phyloP scores from a whole-genome alignment of 1,140 invertebrate genomes.

The Rhagoletis zephyria region DNA sequence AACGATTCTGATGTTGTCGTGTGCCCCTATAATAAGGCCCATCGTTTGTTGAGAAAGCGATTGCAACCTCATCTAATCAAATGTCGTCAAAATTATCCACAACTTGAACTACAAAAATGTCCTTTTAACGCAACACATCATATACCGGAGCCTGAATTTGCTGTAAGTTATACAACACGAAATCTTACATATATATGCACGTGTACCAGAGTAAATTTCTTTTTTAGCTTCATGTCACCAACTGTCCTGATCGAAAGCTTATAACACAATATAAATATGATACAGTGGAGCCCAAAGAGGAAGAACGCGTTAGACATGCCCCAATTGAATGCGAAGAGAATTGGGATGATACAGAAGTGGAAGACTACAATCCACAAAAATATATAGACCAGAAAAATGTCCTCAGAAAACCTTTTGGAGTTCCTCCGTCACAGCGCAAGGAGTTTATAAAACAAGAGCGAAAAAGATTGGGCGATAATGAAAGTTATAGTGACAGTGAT shows the following conservation, averaged over 20 bases:
- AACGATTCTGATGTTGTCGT: slow-evolving; percentile 21
- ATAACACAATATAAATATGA: slow-evolving; percentile 56
- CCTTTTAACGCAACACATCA: slow-evolving; percentile 55
- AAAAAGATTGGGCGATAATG: slow-evolving; percentile 45
- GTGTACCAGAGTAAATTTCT: neutral
- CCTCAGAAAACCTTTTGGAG: slow-evolving; percentile 33
- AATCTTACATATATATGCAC: neutral
- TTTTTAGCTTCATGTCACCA: slow-evolving; percentile 55
- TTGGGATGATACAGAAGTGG: slow-evolving; percentile 57
- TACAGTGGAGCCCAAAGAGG: slow-evolving; percentile 33
- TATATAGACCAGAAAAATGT: slow-evolving; percentile 47
- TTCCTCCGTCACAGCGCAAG: slow-evolving; percentile 52
- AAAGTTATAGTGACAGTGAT: slow-evolving; percentile 32
- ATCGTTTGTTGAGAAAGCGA: slow-evolving; percentile 48
- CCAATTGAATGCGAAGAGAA: slow-evolving; percentile 56
- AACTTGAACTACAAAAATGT: slow-evolving; percentile 55
- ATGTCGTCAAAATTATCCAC: slow-evolving; percentile 52
- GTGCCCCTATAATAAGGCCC: slow-evolving; percentile 55
- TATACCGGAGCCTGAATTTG: slow-evolving; percentile 55
- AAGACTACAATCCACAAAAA: slow-evolving; percentile 55
- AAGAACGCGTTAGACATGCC: slow-evolving; percentile 30
- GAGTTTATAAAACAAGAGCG: slow-evolving; percentile 55
- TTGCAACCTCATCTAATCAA: slow-evolving; percentile 55
- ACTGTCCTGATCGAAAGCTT: slow-evolving; percentile 56
- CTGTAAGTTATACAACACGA: slow-evolving; percentile 3